Conservation (phyloP, 2,888 invertebrate genomes). For the Chaetoderma sp. region DNA sequence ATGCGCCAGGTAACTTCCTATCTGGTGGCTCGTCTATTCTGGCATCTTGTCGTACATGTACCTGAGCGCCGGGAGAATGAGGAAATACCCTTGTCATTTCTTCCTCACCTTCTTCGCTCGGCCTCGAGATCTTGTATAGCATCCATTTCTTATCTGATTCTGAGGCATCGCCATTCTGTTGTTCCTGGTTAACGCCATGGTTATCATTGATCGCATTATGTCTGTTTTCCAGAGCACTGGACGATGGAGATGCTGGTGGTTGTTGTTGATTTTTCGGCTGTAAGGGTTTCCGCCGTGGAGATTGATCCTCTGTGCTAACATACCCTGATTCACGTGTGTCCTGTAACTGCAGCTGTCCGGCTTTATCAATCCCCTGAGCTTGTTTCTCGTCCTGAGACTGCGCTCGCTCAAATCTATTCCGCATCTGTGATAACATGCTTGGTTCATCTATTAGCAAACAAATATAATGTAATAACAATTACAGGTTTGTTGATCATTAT, state of each 20-base stretch:
- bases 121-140: slow-evolving; percentile 67
- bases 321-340: slow-evolving; percentile 36
- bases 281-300: not conserved
- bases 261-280: not conserved
- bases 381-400: not conserved
- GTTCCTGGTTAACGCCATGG: slow-evolving; percentile 18
- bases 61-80: not conserved
- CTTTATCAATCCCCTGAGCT: too few relatives aligned
- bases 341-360: too few relatives aligned
- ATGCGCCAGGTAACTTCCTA: not conserved
- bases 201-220: slow-evolving; percentile 46
- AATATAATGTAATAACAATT: too few relatives aligned
- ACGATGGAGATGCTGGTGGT: slow-evolving; percentile 19
- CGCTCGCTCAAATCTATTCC: not conserved
- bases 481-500: too few relatives aligned
- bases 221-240: slow-evolving; percentile 34
- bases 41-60: not conserved
- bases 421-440: not conserved
- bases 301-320: slow-evolving; percentile 11
- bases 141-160: slow-evolving; percentile 63
- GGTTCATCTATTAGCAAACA: not conserved
- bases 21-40: not conserved
- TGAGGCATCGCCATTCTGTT: slow-evolving; percentile 3
- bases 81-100: slow-evolving; percentile 13
- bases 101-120: slow-evolving; percentile 42